Conservation (phyloP, 2,113 vertebrate species). For the Oreochromis tanganicae region DNA sequence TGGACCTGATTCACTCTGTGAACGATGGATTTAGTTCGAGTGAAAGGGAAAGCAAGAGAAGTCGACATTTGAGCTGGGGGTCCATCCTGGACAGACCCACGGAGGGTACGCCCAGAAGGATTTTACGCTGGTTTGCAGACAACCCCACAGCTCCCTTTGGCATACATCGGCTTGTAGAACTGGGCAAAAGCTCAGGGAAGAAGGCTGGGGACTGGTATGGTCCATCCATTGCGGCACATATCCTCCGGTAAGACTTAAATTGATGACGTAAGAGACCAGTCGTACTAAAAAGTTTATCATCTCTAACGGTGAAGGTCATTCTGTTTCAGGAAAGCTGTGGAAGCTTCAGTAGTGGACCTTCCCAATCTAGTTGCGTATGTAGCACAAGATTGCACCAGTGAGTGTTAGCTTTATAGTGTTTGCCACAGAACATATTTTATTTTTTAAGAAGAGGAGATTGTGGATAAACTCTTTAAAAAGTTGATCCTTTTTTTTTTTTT, state of each 20-base stretch:
- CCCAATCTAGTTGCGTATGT: slow-evolving; percentile 78
- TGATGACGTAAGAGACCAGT: rapidly evolving
- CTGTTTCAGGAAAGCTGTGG: slow-evolving; percentile 80
- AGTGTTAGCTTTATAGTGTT: background rate
- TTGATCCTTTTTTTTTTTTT: background rate
- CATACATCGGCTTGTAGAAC: slow-evolving; percentile 79
- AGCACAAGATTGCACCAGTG: slow-evolving; percentile 88
- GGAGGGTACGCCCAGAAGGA: slow-evolving; percentile 68
- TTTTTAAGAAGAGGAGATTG: background rate
- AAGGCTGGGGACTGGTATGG: slow-evolving; percentile 91
- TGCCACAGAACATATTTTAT: background rate
- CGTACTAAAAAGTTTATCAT: background rate
- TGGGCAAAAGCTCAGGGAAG: slow-evolving; percentile 80
- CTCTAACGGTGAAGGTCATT: background rate
- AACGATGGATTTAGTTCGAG: background rate
- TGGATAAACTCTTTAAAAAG: background rate
- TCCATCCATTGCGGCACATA: slow-evolving; percentile 81
- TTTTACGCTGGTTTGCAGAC: slow-evolving; percentile 83
- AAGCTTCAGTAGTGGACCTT: slow-evolving; percentile 57
- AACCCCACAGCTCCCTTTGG: slow-evolving; percentile 76
- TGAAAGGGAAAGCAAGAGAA: background rate
- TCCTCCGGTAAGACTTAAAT: slow-evolving; percentile 77
- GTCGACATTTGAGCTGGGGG: slow-evolving; percentile 47
- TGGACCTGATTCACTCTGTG: slow-evolving; percentile 49
- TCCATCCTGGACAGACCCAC: slow-evolving; percentile 44